phyloP scores from a whole-genome alignment of 2,797 vertebrate genomes.

The Onychomys leucogaster region DNA sequence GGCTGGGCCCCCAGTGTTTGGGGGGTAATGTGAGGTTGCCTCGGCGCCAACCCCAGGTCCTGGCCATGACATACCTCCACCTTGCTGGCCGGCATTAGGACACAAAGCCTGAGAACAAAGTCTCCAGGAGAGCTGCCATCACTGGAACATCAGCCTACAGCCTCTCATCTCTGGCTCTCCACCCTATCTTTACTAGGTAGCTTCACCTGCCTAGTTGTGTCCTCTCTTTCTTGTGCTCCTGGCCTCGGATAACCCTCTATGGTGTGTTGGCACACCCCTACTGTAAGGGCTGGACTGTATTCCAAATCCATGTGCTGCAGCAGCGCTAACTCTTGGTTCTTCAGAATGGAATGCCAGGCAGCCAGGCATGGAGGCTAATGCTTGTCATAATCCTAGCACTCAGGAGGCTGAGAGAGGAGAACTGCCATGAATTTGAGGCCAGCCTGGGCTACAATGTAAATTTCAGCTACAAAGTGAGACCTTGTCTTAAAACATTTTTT shows the following conservation, averaged over 20 bases:
- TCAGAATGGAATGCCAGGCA: neutral
- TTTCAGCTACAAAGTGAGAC: neutral
- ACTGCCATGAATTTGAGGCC: neutral
- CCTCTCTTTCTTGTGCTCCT: neutral
- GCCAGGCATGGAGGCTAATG: neutral
- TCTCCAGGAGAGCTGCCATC: neutral
- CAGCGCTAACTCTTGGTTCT: neutral
- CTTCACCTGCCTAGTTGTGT: neutral
- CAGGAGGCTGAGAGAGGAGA: neutral
- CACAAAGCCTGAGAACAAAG: neutral
- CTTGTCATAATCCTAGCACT: neutral
- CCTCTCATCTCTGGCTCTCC: neutral
- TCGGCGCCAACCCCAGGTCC: neutral
- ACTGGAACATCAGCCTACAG: neutral
- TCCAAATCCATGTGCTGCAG: neutral
- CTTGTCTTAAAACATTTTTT: neutral
- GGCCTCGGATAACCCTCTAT: neutral
- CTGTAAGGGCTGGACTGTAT: neutral
- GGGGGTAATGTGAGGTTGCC: neutral
- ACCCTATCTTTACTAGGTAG: neutral
- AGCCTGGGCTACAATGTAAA: neutral
- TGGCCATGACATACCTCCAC: neutral
- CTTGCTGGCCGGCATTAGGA: neutral
- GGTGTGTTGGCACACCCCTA: neutral
- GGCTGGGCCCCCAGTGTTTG: neutral